These are phyloP conservation scores for Tetramorium bicarinatum DNA, from an alignment of 2,888 invertebrate genomes.

Conservation along the genomic window DNA sequence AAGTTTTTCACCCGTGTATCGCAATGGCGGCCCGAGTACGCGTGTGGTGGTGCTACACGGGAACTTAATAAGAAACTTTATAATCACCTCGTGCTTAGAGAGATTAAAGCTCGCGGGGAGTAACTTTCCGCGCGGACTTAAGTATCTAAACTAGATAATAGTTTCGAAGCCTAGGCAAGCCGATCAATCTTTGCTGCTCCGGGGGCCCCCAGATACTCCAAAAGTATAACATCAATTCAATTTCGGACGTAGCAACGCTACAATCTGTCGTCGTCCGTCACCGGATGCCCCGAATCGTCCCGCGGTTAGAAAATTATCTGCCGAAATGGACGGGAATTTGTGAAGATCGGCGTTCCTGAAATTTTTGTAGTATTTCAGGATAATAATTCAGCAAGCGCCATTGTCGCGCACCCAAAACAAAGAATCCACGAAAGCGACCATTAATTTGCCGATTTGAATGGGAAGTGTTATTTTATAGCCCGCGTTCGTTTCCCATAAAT, in stretches of 20 bases:
- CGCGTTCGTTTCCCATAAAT: slow-evolving; percentile 82
- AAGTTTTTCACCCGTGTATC: slow-evolving; percentile 53
- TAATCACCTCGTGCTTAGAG: slow-evolving; percentile 61
- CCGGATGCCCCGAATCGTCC: not conserved
- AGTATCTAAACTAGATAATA: slow-evolving; percentile 58
- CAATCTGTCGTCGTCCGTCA: not conserved
- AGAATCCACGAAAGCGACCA: slow-evolving; percentile 83
- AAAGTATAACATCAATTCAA: slow-evolving; percentile 14
- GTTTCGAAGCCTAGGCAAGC: slow-evolving; percentile 54
- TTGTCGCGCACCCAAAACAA: slow-evolving; percentile 80
- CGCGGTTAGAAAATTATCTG: slow-evolving; percentile 27
- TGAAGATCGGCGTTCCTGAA: slow-evolving; percentile 41
- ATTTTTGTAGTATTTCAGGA: slow-evolving; percentile 75
- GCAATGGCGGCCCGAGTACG: slow-evolving; percentile 40
- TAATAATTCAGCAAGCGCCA: slow-evolving; percentile 80
- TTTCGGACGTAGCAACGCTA: not conserved
- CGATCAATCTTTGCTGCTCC: slow-evolving; percentile 46
- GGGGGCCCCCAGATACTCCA: not conserved
- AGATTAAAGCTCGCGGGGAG: slow-evolving; percentile 56
- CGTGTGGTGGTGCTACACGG: slow-evolving; percentile 46
- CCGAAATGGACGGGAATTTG: slow-evolving; percentile 28
- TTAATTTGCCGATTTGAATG: slow-evolving; percentile 84
- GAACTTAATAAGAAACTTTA: slow-evolving; percentile 59
- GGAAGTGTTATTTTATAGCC: slow-evolving; percentile 85
- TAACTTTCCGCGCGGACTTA: slow-evolving; percentile 57